These are phyloP conservation scores for Pyrgilauda ruficollis DNA, from an alignment of 2,113 vertebrate genomes.

Conservation along the genomic window DNA sequence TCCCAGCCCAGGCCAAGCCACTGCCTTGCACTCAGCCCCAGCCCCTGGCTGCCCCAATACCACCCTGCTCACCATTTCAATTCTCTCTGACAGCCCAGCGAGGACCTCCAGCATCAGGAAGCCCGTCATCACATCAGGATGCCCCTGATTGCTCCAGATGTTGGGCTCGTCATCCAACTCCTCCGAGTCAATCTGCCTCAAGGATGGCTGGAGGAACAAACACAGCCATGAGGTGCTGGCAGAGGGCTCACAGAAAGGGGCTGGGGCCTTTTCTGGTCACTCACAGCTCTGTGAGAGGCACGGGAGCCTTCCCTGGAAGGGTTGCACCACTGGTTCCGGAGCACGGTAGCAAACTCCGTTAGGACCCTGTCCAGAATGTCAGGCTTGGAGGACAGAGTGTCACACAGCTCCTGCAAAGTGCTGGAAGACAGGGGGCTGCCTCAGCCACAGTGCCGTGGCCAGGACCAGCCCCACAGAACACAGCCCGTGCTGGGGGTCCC, in stretches of 20 bases:
- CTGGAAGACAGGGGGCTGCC: background rate
- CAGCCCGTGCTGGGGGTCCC: background rate
- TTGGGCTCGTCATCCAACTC: fast-evolving
- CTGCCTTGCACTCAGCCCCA: background rate
- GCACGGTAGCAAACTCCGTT: background rate
- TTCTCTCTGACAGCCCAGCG: background rate
- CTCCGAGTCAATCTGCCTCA: background rate
- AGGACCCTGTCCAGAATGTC: background rate
- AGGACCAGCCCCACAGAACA: background rate
- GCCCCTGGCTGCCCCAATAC: background rate
- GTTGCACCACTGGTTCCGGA: background rate
- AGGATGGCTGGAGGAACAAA: background rate
- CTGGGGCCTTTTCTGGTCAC: background rate
- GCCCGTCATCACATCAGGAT: fast-evolving
- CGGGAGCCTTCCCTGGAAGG: fast-evolving
- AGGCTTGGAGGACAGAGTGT: background rate
- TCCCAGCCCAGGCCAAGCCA: background rate
- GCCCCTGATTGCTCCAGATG: fast-evolving
- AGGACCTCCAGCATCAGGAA: background rate
- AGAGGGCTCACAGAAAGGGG: background rate
- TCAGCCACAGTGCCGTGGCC: background rate
- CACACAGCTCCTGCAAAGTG: background rate
- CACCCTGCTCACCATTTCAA: background rate
- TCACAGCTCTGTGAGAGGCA: background rate
- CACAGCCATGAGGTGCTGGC: background rate